Conservation (phyloP, 1,140 invertebrate species). For the Drosophila repleta region DNA sequence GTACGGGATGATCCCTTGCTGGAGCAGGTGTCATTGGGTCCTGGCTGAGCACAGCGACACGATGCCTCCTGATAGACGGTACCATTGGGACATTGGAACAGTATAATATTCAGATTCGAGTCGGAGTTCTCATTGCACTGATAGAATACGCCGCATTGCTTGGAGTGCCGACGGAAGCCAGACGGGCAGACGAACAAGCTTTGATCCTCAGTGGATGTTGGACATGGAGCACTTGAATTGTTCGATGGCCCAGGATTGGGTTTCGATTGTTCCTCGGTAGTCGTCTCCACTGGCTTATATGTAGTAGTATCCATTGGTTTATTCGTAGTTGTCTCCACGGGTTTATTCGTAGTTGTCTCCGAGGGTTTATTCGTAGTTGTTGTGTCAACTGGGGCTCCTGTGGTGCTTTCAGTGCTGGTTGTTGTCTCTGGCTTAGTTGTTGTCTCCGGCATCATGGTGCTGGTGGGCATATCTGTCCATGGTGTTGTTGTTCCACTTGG, state of each 20-base stretch:
- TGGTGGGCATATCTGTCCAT: constrained; percentile 9
- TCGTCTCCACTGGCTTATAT: constrained; percentile 21
- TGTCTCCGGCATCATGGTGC: constrained; percentile 28
- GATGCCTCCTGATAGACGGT: constrained; percentile 90
- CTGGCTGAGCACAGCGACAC: constrained; percentile 87
- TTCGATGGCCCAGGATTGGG: constrained; percentile 22
- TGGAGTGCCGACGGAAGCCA: constrained; percentile 92
- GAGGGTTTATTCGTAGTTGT: constrained; percentile 31
- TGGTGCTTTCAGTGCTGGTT: constrained; percentile 1
- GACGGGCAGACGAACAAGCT: constrained; percentile 90
- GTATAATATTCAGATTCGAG: constrained; percentile 89
- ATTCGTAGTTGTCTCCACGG: neutral
- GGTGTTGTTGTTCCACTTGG: constrained; percentile 26
- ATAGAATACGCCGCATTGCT: constrained; percentile 93
- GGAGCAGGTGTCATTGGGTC: constrained; percentile 53
- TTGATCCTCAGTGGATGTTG: constrained; percentile 87
- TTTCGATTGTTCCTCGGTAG: constrained; percentile 69
- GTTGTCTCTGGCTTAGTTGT: constrained; percentile 33
- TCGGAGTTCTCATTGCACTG: constrained; percentile 89
- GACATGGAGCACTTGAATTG: constrained; percentile 83
- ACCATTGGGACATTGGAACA: constrained; percentile 90
- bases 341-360: neutral
- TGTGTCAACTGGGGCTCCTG: constrained; percentile 25
- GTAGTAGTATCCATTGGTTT: constrained; percentile 19
- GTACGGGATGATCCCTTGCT: constrained; percentile 34